Conservation (phyloP, 2,888 invertebrate genomes). For the Eremobia ochroleuca region DNA sequence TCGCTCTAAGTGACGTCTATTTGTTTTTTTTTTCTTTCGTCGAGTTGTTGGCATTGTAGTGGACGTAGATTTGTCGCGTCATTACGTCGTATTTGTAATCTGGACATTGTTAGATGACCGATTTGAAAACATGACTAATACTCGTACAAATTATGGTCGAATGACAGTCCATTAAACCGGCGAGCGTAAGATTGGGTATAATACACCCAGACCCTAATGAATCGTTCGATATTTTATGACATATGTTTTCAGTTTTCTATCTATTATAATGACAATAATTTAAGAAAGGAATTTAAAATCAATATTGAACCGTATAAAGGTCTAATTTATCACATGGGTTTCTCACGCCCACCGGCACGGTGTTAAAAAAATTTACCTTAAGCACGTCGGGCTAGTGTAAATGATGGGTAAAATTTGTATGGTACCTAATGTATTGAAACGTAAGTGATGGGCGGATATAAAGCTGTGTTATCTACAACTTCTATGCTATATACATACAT, state of each 20-base stretch:
- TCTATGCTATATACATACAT: neutral
- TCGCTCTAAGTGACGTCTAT: slow-evolving; percentile 30
- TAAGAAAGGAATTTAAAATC: too few relatives aligned
- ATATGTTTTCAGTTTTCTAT: too few relatives aligned
- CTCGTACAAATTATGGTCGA: slow-evolving; percentile 35
- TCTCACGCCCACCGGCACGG: too few relatives aligned
- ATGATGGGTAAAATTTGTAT: slow-evolving; percentile 20
- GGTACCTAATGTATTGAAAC: slow-evolving; percentile 4
- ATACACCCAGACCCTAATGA: too few relatives aligned
- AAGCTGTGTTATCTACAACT: neutral
- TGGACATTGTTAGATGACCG: slow-evolving; percentile 43
- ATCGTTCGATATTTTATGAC: too few relatives aligned
- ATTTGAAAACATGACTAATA: slow-evolving; percentile 43
- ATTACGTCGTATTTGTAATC: slow-evolving; percentile 56
- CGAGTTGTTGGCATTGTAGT: slow-evolving; percentile 39
- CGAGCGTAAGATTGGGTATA: too few relatives aligned
- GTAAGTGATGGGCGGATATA: slow-evolving; percentile 3
- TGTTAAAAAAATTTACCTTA: too few relatives aligned
- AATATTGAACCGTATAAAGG: too few relatives aligned
- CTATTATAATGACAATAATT: too few relatives aligned
- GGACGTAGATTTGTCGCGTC: slow-evolving; percentile 49
- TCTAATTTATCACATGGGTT: too few relatives aligned
- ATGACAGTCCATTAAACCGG: slow-evolving; percentile 29
- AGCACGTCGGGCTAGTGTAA: too few relatives aligned
- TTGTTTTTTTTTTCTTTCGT: slow-evolving; percentile 26